Conservation (phyloP, 1,140 invertebrate genomes). For the Temnothorax nylanderi region DNA sequence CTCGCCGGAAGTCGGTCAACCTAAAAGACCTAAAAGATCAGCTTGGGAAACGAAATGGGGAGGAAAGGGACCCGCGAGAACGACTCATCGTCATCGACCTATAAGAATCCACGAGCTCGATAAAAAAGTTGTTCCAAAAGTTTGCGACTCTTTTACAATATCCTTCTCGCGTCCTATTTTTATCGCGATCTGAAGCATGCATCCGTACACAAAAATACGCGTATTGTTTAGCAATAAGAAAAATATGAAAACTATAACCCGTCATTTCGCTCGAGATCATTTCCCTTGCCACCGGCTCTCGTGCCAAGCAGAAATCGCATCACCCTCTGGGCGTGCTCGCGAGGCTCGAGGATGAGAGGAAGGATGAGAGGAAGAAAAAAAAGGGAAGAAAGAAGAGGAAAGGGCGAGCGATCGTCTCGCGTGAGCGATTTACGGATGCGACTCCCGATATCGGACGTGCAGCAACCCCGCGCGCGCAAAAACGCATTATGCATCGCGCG, state of each 20-base stretch:
- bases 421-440: conserved; percentile 50
- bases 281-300: conserved; percentile 8
- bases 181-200: neutral
- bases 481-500: conserved; percentile 46
- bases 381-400: neutral
- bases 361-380: neutral
- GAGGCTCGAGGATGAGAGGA: neutral
- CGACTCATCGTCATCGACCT: neutral
- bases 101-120: neutral
- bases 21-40: conserved; percentile 52
- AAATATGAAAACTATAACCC: neutral
- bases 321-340: conserved; percentile 8
- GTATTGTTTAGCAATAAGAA: neutral
- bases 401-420: conserved; percentile 46
- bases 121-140: neutral
- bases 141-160: neutral
- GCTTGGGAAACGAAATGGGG: conserved; percentile 49
- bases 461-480: conserved; percentile 15
- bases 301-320: conserved; percentile 28
- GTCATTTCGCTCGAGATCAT: conserved; percentile 12
- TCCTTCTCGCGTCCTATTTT: neutral
- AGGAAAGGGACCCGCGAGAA: conserved; percentile 29
- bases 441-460: conserved; percentile 28
- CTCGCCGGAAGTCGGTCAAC: conserved; percentile 66
- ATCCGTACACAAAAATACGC: neutral